phyloP scores from a whole-genome alignment of 2,888 invertebrate genomes.

The Dyspetes luteomarginatus region DNA sequence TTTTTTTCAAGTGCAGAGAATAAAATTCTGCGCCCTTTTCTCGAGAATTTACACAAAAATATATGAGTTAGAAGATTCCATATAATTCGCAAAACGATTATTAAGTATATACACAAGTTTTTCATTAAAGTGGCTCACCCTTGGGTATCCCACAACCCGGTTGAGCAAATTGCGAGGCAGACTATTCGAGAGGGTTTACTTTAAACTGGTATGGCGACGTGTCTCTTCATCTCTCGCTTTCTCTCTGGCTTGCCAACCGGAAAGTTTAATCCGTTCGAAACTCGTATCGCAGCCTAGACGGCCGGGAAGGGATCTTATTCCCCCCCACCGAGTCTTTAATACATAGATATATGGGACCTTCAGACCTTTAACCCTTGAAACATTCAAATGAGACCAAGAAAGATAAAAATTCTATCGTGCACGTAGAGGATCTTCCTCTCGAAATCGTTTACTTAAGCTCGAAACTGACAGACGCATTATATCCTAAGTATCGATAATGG shows the following conservation, averaged over 20 bases:
- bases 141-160: conserved; percentile 7
- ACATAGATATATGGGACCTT: conserved; percentile 26
- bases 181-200: conserved; percentile 50
- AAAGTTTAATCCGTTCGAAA: conserved; percentile 52
- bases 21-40: conserved; percentile 5
- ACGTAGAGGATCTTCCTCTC: not conserved
- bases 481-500: no score
- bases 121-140: conserved; percentile 36
- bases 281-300: not conserved
- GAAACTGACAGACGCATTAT: no score
- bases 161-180: conserved; percentile 5
- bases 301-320: no score
- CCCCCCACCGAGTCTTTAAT: no score
- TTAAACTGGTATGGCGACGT: conserved; percentile 12
- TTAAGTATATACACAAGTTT: conserved; percentile 46
- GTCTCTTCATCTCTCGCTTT: not conserved
- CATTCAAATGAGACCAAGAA: conserved; percentile 14
- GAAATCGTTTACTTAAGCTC: no score
- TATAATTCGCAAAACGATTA: conserved; percentile 26
- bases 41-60: not conserved
- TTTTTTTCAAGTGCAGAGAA: conserved; percentile 14
- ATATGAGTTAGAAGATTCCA: not conserved
- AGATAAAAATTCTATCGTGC: conserved; percentile 23
- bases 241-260: not conserved
- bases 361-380: conserved; percentile 31